These are phyloP conservation scores for Arbacia lixula DNA, from an alignment of 53 echinoderm and acorn worm species.

Conservation along the genomic window DNA sequence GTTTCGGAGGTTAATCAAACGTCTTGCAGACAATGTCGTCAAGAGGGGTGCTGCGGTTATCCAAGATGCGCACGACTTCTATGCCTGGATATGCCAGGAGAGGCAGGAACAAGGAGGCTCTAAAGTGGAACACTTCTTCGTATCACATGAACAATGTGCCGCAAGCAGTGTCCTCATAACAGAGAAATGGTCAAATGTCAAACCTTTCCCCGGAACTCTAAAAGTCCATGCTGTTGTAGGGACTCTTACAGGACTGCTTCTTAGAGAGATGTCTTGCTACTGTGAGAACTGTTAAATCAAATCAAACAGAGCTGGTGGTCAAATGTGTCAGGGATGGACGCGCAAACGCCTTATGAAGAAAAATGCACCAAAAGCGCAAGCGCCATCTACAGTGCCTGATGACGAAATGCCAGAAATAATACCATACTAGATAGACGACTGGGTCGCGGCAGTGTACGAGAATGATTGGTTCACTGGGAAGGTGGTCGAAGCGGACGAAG, in stretches of 20 bases:
- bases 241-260: background rate
- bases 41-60: slow-evolving; percentile 57
- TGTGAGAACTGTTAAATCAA: background rate
- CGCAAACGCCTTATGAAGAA: no score
- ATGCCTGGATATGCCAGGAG: slow-evolving; percentile 63
- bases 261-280: background rate
- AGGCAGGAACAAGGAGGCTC: no score
- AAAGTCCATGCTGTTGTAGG: background rate
- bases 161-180: no score
- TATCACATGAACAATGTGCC: no score
- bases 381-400: background rate
- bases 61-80: slow-evolving; percentile 65
- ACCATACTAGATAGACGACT: slow-evolving; percentile 51
- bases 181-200: no score
- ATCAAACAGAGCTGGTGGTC: no score
- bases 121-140: no score
- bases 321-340: no score
- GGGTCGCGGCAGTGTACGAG: slow-evolving; percentile 56
- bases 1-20: slow-evolving; percentile 63
- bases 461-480: slow-evolving; percentile 46
- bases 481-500: slow-evolving; percentile 40
- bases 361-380: no score
- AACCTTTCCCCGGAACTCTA: background rate
- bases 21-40: slow-evolving; percentile 64
- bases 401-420: background rate